Conservation (phyloP, 2,113 vertebrate genomes). For the Spilogale gracilis region DNA sequence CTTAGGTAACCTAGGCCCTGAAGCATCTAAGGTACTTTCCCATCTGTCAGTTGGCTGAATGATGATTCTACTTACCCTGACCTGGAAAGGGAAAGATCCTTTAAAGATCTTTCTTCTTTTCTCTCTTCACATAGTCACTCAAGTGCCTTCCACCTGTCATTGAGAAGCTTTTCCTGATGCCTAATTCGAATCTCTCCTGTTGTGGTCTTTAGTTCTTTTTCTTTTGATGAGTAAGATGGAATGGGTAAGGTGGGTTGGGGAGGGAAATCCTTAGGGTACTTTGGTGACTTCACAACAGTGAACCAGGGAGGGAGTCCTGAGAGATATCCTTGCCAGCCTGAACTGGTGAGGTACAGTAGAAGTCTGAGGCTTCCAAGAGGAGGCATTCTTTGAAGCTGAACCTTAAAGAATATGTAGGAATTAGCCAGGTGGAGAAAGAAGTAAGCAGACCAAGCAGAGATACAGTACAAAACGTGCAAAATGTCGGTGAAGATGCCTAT, state of each 20-base stretch:
- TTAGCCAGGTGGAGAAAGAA: constrained; percentile 43
- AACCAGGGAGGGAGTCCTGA: background rate
- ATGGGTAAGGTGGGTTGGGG: background rate
- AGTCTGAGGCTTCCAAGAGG: constrained; percentile 2
- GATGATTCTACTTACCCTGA: background rate
- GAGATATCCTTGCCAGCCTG: background rate
- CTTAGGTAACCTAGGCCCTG: background rate
- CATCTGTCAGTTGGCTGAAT: background rate
- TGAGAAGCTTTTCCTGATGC: background rate
- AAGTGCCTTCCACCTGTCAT: background rate
- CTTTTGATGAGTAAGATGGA: background rate
- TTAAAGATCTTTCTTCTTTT: background rate
- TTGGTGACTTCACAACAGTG: background rate
- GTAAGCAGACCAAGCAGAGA: background rate
- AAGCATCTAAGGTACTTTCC: background rate
- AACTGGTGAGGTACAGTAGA: background rate
- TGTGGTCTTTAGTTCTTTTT: constrained; percentile 29
- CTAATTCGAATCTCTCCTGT: background rate
- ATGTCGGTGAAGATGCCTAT: background rate
- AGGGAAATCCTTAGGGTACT: constrained; percentile 16
- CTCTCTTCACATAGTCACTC: background rate
- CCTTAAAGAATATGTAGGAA: constrained; percentile 57
- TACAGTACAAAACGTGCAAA: background rate
- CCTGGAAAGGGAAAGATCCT: background rate
- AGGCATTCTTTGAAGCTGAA: constrained; percentile 14